Evolutionary conservation across 1,140 invertebrate genomes (phyloP), one percentile per base, ranked within the genome.

Genomic region (Drosophila ficusphila): DNA sequence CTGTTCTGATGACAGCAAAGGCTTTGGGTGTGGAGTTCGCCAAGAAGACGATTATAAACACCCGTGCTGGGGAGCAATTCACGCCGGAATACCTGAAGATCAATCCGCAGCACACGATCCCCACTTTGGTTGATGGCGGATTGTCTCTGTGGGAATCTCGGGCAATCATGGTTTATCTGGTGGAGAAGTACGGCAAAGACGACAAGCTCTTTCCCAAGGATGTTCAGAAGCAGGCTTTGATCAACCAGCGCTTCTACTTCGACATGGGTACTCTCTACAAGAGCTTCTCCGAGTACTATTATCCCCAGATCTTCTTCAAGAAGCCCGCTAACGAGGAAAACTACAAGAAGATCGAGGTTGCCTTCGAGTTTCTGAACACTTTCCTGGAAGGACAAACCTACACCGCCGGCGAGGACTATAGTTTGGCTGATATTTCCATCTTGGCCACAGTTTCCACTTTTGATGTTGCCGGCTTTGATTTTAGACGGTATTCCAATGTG

Each of bases 241-340:
- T 97, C 0, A 94, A 97, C 79, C 94, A 95, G 64, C 92, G 95
- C 57, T 90, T 97, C 2, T 94, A 94, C 75, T 97, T 96, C 79
- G 95, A 96, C 72, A 81, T 94, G 53, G 94, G 94, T 19, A 94
- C 93, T 1, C 89, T 97, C 2, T 95, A 95, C 82, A 92, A 93
- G 31, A 90, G 93, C 18, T 93, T 95, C 41, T 78, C 69, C 4
- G 92, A 93, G 2, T 93, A 93, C 75, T 94, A 97, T 94, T 96
- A 96, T 79, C 95, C 95, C 21, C 92, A 94, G 73, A 69, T 95
- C 3, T 95, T 96, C 75, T 93, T 78, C 3, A 94, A 94, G 61
- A 93, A 92, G 5, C 92, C 94, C 3, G 93, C 92, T 1, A 94
- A 96, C 83, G 92, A 93, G 11, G 93, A 93, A 4, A 95, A 94